Base-by-base conservation (phyloP, 2,888 invertebrate genomes). In the Drosophila diplacantha region DNA sequence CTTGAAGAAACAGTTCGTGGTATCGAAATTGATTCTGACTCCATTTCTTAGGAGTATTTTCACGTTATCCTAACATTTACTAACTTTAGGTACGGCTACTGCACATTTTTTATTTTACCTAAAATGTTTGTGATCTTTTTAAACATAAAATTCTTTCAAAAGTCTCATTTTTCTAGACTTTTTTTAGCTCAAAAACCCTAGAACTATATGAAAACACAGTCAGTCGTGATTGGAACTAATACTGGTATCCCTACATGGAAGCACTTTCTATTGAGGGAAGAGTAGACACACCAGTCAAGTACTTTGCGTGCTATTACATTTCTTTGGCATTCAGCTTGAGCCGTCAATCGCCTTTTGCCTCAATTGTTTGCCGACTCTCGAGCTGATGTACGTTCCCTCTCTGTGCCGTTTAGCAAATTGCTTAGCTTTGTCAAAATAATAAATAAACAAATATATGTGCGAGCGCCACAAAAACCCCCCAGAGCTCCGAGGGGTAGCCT, bases 391-490 rank as follows among this genome's bases (percentile, higher is more conserved):
- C 47, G 62, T 47, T 41, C 51, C 62, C 61, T 52, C 64, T 60
- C 69, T 63, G 61, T 72, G 63, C 65, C 75, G 73, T 79, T 79
- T 81, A 81, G 82, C 62, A 79, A 79, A 81, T 81, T 82, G 80
- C 80, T 82, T 71, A 69, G 78, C 78, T 81, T 79, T 80, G 80
- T 81, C 74, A 75, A 81, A 81, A 79, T 81, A 79, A 82, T 81
- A 79, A 81, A 81, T 79, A 81, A 78, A 74, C 77, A 80, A 82
- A 80, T 74, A 66, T 50, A 43, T 52, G 31, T 44, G 29, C 55
- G 44, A 44, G 53, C 39, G 51, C 57, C 60, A 39, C 46, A 43
- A 51, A 63, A 69, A n/a, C 24, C n/a, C 54, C 63, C 51, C 44
- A 37, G 54, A 51, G 63, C 64, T 58, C 70, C 52, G 8, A 63